Evolutionary conservation across 2,113 vertebrate species (phyloP).

Genomic region (Nerophis ophidion): DNA sequence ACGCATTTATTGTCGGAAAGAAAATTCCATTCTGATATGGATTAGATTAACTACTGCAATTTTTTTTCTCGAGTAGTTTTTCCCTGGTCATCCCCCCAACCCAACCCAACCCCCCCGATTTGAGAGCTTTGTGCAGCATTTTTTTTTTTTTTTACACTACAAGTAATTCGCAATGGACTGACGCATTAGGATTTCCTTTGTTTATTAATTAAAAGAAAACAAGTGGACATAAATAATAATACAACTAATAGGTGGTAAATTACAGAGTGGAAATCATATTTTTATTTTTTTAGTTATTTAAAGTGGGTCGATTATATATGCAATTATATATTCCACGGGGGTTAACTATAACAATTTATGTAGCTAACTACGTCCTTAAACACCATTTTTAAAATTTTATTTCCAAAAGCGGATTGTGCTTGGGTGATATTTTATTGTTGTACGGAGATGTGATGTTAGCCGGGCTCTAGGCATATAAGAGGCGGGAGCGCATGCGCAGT

Average conservation of each 20-base stretch:
- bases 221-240: conserved; percentile 7
- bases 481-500: conserved; percentile 80
- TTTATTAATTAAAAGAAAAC: too few species aligned
- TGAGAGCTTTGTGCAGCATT: conserved; percentile 34
- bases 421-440: conserved; percentile 53
- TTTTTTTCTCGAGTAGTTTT: conserved; percentile 55
- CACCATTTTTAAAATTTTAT: conserved; percentile 1
- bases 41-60: conserved; percentile 26
- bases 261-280: background rate
- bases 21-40: background rate
- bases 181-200: too few species aligned
- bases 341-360: conserved; percentile 15
- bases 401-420: conserved; percentile 24
- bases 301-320: conserved; percentile 53
- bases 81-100: conserved; percentile 30
- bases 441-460: conserved; percentile 64
- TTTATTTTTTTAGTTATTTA: conserved; percentile 27
- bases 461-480: conserved; percentile 62
- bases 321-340: conserved; percentile 45
- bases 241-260: background rate
- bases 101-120: conserved; percentile 16
- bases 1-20: background rate
- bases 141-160: conserved; percentile 8
- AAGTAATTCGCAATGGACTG: conserved; percentile 29
- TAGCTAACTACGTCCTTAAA: background rate